A percentile compares a stretch with the other conserved stretches of the same genome.
Conservation (phyloP, 1,140 invertebrate species). For the Drosophila baimaii region DNA sequence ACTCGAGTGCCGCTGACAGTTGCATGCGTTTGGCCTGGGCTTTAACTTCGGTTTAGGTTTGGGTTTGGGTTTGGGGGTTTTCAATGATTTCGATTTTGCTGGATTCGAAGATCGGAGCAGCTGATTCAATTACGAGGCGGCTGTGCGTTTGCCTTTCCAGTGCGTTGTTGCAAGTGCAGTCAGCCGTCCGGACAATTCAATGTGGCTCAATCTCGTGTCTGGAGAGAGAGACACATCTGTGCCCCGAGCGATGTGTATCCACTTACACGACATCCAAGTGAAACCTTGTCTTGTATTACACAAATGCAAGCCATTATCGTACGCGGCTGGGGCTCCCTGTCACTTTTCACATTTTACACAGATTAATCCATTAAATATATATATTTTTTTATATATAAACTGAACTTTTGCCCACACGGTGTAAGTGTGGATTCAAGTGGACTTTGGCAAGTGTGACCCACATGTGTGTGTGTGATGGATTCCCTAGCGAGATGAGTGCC, state of each 20-base stretch:
- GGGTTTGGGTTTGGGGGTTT: conserved; percentile 10
- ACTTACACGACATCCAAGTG: conserved; percentile 41
- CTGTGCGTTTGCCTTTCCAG: conserved; percentile 4
- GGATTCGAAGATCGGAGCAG: conserved; percentile 20
- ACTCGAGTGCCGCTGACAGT: conserved; percentile 30
- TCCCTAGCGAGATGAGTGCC: background rate
- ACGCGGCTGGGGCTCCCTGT: conserved; percentile 9
- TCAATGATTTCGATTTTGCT: conserved; percentile 20
- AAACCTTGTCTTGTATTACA: conserved; percentile 37
- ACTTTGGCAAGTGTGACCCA: conserved; percentile 15
- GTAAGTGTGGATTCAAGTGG: conserved; percentile 19
- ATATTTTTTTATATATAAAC: conserved; percentile 29
- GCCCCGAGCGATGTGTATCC: conserved; percentile 24
- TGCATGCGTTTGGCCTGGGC: conserved; percentile 42
- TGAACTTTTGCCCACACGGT: conserved; percentile 15
- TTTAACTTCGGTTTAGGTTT: conserved; percentile 4
- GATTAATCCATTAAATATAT: conserved; percentile 28
- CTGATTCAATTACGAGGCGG: conserved; percentile 44
- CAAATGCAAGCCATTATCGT: conserved; percentile 21
- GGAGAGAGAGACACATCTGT: conserved; percentile 17
- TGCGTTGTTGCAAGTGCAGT: conserved; percentile 33
- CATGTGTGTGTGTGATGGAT: background rate
- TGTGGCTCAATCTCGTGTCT: conserved; percentile 40
- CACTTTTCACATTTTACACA: conserved; percentile 11
- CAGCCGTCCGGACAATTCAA: conserved; percentile 50